Base-by-base conservation (phyloP, 2,113 vertebrate species). In the Hemibagrus wyckioides region DNA sequence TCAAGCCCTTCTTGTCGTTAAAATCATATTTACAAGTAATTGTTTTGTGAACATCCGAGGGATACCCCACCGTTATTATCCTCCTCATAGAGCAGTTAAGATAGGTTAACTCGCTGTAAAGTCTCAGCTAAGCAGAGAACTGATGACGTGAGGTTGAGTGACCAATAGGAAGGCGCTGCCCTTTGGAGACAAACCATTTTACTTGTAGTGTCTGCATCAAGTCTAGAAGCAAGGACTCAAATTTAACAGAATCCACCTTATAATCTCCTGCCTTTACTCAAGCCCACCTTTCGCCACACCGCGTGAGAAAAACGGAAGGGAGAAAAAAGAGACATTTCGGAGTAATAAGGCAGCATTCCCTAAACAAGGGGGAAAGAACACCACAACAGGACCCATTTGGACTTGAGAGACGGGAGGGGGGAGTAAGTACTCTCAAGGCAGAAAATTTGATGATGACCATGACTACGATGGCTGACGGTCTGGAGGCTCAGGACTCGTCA, bases 381-480 rank as follows among this genome's bases (percentile, higher is more conserved):
- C 91, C 91, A 91, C 91, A 92, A 93, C 94, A 91, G 88, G 93
- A 91, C 33, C 92, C 92, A 94, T 95, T 95, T 94, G 94, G 94
- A 95, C 94, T 95, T 94, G 94, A 94, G 94, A 94, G 93, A 94
- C 92, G 92, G 93, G 79, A 93, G 92, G 93, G 94, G 94, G 92
- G 94, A 94, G 95, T 95, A 94, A 96, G 94, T 94, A 96, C 97
- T 97, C 97, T 96, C 96, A 95, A 97, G 95, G 96, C 97, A 97
- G 96, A 96, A 97, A 97, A 96, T 97, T 99, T 97, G 97, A 99
- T 99, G 97, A 99, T 99, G 98, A 99, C 98, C 97, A 99, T 99
- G 98, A 99, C 97, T 95, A 96, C 97, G 96, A 98, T 99, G 97
- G 97, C 98, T 98, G 98, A 98, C 96, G 97, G 97, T 96, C 96